Evolutionary conservation across 2,113 vertebrate species (phyloP).

Genomic region (Callipepla californica): DNA sequence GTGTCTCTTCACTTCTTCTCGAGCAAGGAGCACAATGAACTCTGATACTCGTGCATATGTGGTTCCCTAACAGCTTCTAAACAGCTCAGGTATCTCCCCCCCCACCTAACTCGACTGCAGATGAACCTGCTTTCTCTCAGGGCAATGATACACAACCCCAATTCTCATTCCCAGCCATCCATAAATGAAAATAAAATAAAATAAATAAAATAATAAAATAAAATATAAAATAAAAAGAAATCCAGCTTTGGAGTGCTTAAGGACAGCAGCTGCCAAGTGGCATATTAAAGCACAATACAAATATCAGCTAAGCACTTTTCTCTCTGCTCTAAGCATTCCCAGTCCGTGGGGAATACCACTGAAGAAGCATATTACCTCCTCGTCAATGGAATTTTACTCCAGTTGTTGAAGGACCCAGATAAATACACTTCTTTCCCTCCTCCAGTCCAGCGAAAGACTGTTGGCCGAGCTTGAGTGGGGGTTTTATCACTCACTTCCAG

Average conservation of each 20-base stretch:
- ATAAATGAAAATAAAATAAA: background rate
- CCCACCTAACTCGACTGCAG: background rate
- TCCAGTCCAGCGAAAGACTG: constrained; percentile 93
- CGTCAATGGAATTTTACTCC: constrained; percentile 95
- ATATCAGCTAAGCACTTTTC: background rate
- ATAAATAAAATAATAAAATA: background rate
- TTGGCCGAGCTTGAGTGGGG: constrained; percentile 86
- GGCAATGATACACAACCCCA: background rate
- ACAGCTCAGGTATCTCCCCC: background rate
- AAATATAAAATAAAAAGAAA: background rate
- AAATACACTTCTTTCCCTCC: constrained; percentile 93
- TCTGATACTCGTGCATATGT: background rate
- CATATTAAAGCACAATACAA: background rate
- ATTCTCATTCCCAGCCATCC: background rate
- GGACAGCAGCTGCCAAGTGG: background rate
- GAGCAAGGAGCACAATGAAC: background rate
- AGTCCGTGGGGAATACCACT: rapidly evolving
- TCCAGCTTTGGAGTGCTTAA: background rate
- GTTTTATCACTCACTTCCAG: constrained; percentile 88
- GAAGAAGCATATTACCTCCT: constrained; percentile 82
- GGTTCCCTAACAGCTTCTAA: background rate
- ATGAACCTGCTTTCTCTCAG: background rate
- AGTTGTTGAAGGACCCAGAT: constrained; percentile 98
- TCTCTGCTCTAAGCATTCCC: background rate
- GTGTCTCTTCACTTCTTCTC: background rate